These are phyloP conservation scores for Petrolisthes cinctipes DNA, from an alignment of 2,888 invertebrate species.

Conservation along the genomic window DNA sequence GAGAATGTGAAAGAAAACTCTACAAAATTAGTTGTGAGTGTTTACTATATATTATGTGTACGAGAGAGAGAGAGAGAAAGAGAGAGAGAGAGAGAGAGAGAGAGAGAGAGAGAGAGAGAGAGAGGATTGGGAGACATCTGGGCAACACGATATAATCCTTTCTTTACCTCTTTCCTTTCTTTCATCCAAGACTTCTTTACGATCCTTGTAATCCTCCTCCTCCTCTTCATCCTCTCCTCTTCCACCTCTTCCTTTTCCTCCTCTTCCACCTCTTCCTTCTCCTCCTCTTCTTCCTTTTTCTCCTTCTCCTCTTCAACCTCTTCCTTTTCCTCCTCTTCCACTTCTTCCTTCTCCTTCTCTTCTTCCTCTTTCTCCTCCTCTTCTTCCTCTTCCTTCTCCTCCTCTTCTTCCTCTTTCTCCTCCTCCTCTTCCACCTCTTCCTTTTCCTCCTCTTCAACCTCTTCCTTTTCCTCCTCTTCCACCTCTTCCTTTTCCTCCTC, in stretches of 20 bases:
- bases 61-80: constrained; percentile 15
- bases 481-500: background rate
- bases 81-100: constrained; percentile 29
- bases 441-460: background rate
- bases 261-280: background rate
- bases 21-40: background rate
- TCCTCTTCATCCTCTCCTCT: background rate
- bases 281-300: background rate
- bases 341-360: background rate
- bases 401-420: background rate
- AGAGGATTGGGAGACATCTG: background rate
- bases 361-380: background rate
- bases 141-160: background rate
- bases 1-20: background rate
- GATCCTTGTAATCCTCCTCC: background rate
- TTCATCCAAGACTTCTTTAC: background rate
- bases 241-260: background rate
- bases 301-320: no score
- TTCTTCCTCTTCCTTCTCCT: background rate
- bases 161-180: background rate
- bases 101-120: background rate
- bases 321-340: background rate
- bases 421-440: background rate
- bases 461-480: background rate
- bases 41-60: background rate